Conservation (phyloP, 2,888 invertebrate genomes). For the Chironomus tentans region DNA sequence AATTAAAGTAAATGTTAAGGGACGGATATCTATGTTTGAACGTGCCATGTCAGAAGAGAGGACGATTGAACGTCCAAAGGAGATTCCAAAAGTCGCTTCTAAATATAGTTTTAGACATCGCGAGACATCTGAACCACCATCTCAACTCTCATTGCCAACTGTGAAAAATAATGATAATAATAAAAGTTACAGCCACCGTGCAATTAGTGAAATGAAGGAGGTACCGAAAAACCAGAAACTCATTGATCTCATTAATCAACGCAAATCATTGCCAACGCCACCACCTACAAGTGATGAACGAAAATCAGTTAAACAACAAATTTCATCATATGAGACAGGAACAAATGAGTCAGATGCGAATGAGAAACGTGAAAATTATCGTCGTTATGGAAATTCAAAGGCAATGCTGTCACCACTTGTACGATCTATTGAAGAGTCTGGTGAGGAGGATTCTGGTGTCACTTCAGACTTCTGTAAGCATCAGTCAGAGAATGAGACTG, state of each 20-base stretch:
- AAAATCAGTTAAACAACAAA: conserved; percentile 10
- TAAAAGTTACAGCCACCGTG: background rate
- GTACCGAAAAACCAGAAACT: conserved; percentile 9
- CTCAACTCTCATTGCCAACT: background rate
- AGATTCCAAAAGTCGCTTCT: background rate
- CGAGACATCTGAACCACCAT: conserved; percentile 16
- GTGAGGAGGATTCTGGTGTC: conserved; percentile 63
- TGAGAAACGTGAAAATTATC: conserved; percentile 28
- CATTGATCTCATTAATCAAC: conserved; percentile 10
- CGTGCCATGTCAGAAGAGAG: background rate
- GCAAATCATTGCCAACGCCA: conserved; percentile 7
- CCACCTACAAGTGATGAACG: background rate
- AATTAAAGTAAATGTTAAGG: conserved; percentile 19
- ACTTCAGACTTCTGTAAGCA: conserved; percentile 59
- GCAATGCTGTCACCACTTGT: conserved; percentile 34
- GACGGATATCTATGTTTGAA: conserved; percentile 20
- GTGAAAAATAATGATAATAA: background rate
- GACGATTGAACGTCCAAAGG: background rate
- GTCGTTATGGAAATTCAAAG: conserved; percentile 33
- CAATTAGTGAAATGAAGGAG: conserved; percentile 14
- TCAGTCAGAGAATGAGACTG: conserved; percentile 56
- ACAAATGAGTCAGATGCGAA: conserved; percentile 34
- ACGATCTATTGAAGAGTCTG: conserved; percentile 42
- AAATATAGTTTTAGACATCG: conserved; percentile 10
- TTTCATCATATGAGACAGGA: conserved; percentile 30